A percentile compares a stretch with the other conserved stretches of the same genome.
Evolutionary conservation across 2,113 vertebrate species (phyloP).

Genomic region (Calyptomena viridis): DNA sequence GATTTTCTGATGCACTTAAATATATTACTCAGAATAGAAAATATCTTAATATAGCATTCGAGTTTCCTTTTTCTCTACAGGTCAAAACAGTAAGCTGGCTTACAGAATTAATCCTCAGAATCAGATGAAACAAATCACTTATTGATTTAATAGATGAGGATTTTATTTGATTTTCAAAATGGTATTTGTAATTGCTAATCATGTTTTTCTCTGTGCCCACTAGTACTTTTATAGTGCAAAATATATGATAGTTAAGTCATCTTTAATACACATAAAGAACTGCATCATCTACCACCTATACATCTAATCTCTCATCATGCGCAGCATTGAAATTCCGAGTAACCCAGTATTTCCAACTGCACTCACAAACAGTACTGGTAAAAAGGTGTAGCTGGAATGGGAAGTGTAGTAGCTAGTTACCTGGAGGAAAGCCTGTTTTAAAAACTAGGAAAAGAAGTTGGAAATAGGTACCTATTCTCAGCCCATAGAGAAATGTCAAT

Average conservation of each 20-base stretch:
- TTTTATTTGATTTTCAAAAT: background rate
- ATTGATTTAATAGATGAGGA: background rate
- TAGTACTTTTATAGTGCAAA: background rate
- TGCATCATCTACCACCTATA: background rate
- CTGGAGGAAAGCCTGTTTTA: background rate
- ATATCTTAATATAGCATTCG: background rate
- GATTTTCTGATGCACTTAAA: background rate
- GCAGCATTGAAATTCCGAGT: background rate
- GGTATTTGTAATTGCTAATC: background rate
- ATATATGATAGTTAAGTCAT: background rate
- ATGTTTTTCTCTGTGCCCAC: background rate
- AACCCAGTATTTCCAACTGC: background rate
- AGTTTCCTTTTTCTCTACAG: background rate
- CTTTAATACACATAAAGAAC: background rate
- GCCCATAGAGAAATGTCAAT: background rate
- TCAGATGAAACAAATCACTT: background rate
- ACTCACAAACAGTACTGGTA: background rate
- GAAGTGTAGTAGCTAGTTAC: background rate
- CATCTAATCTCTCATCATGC: background rate
- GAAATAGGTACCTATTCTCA: background rate
- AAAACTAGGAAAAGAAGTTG: background rate
- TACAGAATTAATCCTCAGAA: constrained; percentile 25
- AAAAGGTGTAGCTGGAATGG: background rate
- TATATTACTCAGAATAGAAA: background rate
- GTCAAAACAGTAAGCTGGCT: background rate